These are phyloP conservation scores for Trididemnum clinides DNA, from an alignment of 23 tunicate genomes.

Conservation along the genomic window DNA sequence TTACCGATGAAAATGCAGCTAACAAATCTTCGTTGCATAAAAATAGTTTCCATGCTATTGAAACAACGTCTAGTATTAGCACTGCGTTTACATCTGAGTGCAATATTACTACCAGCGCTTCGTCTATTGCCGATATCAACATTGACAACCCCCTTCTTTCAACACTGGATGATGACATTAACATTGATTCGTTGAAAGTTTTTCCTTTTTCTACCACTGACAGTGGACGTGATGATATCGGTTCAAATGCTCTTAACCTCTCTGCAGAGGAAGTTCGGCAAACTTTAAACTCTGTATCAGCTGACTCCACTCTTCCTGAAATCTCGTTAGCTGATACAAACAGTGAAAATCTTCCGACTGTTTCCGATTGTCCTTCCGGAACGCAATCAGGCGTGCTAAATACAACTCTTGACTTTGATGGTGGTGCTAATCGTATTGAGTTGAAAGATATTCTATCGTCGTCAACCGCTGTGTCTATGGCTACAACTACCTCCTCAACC, in stretches of 20 bases:
- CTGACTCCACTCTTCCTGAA: slow-evolving; percentile 34
- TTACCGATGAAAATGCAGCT: slow-evolving; percentile 46
- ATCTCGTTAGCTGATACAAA: neutral
- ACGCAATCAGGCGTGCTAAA: neutral
- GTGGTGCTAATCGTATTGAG: neutral
- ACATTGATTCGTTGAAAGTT: slow-evolving; percentile 28
- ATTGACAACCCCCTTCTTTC: slow-evolving; percentile 31
- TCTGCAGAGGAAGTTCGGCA: slow-evolving; percentile 61
- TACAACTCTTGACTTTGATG: neutral
- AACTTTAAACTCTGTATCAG: slow-evolving; percentile 63
- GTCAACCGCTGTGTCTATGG: slow-evolving; percentile 10
- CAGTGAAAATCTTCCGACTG: neutral
- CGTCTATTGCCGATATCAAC: neutral
- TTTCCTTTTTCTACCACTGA: slow-evolving; percentile 38
- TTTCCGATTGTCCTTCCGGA: neutral
- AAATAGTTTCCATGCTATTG: neutral
- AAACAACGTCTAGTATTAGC: neutral
- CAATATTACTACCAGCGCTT: slow-evolving; percentile 5
- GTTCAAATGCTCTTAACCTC: slow-evolving; percentile 47
- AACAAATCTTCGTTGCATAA: neutral
- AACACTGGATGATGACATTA: slow-evolving; percentile 21
- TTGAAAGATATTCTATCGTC: slow-evolving; percentile 15
- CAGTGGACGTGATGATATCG: slow-evolving; percentile 43
- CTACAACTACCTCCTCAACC: slow-evolving; percentile 43
- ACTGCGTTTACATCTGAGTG: neutral